A percentile compares a stretch with the other conserved stretches of the same genome.
Evolutionary conservation across 2,888 invertebrate species (phyloP).

Genomic region (Amblyjoppa proteus): DNA sequence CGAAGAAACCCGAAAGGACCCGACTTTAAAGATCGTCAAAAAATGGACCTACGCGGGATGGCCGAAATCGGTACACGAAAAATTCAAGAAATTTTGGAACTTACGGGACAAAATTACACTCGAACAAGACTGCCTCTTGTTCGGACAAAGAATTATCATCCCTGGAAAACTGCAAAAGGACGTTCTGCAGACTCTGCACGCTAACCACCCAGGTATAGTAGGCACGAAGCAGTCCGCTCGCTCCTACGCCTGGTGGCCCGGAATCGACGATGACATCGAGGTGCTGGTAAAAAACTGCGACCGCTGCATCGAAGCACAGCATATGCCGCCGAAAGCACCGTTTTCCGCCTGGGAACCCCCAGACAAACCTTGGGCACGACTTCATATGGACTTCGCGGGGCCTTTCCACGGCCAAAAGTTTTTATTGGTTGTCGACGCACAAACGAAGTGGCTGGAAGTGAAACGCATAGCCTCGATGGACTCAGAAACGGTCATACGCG

Average conservation of each 20-base stretch:
- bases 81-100: conserved; percentile 6
- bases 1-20: conserved; percentile 26
- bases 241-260: conserved; percentile 46
- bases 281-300: conserved; percentile 39
- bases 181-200: conserved; percentile 31
- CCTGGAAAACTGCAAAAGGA: conserved; percentile 38
- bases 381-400: conserved; percentile 69
- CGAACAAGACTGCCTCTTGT: conserved; percentile 26
- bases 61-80: conserved; percentile 22
- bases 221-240: conserved; percentile 24
- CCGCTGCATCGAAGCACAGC: conserved; percentile 35
- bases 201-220: conserved; percentile 52
- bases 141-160: conserved; percentile 26
- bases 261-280: conserved; percentile 55
- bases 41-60: conserved; percentile 54
- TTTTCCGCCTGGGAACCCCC: conserved; percentile 56
- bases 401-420: conserved; percentile 67
- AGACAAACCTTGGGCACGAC: conserved; percentile 63
- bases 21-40: neutral
- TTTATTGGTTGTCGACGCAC: conserved; percentile 71
- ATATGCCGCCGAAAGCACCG: conserved; percentile 49
- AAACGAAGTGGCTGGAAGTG: conserved; percentile 70
- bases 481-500: conserved; percentile 54
- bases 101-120: conserved; percentile 19
- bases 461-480: conserved; percentile 47